phyloP scores from a whole-genome alignment of 2,797 vertebrate species.

The Avahi laniger region DNA sequence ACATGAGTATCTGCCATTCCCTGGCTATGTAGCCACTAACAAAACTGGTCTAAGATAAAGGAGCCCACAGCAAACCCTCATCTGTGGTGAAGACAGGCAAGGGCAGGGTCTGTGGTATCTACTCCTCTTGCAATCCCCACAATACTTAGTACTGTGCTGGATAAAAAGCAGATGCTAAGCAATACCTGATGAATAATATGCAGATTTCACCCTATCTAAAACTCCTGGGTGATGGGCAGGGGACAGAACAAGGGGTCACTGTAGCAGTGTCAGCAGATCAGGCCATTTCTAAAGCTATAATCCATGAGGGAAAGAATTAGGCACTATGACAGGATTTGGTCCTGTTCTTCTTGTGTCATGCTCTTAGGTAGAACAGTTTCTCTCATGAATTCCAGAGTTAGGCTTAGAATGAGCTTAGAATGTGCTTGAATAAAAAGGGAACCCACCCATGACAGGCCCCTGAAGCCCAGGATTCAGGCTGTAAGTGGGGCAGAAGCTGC shows the following conservation, averaged over 20 bases:
- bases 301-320: neutral
- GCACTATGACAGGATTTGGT: neutral
- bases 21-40: neutral
- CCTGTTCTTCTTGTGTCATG: neutral
- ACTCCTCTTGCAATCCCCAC: neutral
- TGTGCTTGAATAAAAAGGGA: neutral
- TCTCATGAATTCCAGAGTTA: neutral
- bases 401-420: neutral
- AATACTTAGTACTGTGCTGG: neutral
- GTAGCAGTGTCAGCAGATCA: neutral
- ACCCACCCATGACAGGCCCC: neutral
- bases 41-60: neutral
- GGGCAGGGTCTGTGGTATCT: neutral
- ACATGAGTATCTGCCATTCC: neutral
- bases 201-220: neutral
- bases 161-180: slow-evolving; percentile 15
- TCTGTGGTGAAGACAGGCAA: neutral
- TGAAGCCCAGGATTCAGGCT: neutral
- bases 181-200: neutral
- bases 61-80: neutral
- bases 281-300: neutral
- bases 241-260: neutral
- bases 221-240: neutral
- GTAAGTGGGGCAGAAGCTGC: neutral
- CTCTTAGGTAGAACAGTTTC: neutral